Percentiles rank a stretch among this genome's conserved stretches.
Evolutionary conservation across 2,113 vertebrate genomes (phyloP).

Genomic region (Nymphicus hollandicus): DNA sequence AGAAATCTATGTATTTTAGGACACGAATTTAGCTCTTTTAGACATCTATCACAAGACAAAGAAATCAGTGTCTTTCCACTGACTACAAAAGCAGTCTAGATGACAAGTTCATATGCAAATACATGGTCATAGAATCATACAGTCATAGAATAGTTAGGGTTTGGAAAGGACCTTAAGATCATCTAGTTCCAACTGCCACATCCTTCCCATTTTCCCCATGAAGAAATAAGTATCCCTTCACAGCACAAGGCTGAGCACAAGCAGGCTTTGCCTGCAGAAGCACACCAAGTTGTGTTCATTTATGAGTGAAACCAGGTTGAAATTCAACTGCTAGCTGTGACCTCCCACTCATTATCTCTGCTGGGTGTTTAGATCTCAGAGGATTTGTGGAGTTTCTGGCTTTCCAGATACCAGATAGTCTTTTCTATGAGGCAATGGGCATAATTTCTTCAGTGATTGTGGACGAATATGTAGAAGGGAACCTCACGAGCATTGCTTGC

Average conservation of each 20-base stretch:
- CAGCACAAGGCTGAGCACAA: neutral
- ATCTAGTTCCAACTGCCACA: neutral
- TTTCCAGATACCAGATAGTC: constrained; percentile 17
- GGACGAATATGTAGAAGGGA: neutral
- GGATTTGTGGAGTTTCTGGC: constrained; percentile 24
- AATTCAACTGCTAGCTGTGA: constrained; percentile 12
- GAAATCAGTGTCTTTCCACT: neutral
- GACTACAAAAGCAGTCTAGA: neutral
- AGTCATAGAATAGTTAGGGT: neutral
- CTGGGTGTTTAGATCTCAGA: constrained; percentile 30
- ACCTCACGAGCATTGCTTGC: neutral
- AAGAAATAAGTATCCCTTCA: neutral
- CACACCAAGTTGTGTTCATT: neutral
- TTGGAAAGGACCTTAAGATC: neutral
- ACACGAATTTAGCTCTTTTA: neutral
- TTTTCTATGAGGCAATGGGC: neutral
- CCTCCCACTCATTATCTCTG: constrained; percentile 36
- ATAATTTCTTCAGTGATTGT: neutral
- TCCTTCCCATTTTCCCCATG: neutral
- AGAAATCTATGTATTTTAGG: neutral
- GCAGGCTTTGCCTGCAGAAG: neutral
- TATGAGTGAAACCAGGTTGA: constrained; percentile 52
- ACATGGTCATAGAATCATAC: neutral
- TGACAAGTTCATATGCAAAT: neutral
- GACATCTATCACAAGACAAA: neutral